Conservation (phyloP, 1,140 invertebrate genomes). For the Drosophila paulistorum region DNA sequence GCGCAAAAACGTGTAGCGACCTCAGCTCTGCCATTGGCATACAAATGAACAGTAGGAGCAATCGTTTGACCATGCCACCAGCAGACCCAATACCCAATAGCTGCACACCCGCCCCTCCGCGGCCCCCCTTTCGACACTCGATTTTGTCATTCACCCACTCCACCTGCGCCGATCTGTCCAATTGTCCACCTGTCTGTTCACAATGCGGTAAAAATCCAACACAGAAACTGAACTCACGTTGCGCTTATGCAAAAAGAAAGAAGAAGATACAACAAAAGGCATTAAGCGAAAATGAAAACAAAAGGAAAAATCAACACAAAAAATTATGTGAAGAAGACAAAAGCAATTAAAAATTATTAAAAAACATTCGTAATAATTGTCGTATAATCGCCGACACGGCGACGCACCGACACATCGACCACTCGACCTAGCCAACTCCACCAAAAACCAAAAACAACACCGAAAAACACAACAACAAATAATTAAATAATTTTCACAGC, state of each 20-base stretch:
- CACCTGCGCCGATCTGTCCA: neutral
- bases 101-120: too few relatives aligned
- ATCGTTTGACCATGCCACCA: constrained; percentile 19
- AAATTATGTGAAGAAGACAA: constrained; percentile 44
- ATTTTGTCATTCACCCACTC: constrained; percentile 1
- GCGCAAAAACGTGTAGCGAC: constrained; percentile 13
- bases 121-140: neutral
- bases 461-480: constrained; percentile 8
- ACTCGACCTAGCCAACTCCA: neutral
- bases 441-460: neutral
- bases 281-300: constrained; percentile 3
- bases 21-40: constrained; percentile 36
- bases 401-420: neutral
- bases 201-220: neutral
- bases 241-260: constrained; percentile 33
- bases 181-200: too few relatives aligned
- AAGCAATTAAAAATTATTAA: constrained; percentile 47
- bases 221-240: constrained; percentile 26
- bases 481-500: constrained; percentile 35
- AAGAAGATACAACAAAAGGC: too few relatives aligned
- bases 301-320: constrained; percentile 19
- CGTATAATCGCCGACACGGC: constrained; percentile 28
- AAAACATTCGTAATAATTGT: constrained; percentile 50
- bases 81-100: neutral
- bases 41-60: constrained; percentile 43